Base-by-base conservation (phyloP, 2,888 invertebrate genomes). In the Incurvaria masculella region DNA sequence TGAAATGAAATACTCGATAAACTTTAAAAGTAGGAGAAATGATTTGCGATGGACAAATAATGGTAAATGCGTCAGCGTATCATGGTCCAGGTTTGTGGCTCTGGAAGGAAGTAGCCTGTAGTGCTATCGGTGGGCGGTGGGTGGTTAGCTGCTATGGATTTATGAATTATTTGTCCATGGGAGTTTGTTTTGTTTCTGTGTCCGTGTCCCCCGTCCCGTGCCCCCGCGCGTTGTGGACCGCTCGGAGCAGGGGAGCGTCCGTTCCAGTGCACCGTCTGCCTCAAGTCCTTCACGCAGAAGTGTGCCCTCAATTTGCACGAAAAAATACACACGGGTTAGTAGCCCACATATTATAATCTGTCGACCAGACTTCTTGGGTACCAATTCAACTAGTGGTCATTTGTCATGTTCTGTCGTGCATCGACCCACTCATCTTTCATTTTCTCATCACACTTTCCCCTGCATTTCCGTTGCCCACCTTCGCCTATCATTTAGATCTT, bases 221-320 rank as follows among this genome's bases (percentile, higher is more conserved):
- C 49, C 45, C 44, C 44, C 46, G 42, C 45, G 46, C 54, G 61
- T 61, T 56, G 69, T 33, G 67, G 70, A 69, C 70, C 72, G 47
- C 44, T 40, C 45, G 44, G 41, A 42, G 74, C 76, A 79, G 80
- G 80, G 69, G 80, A 80, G 78, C 79, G 80, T 66, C 81, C 81
- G 72, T 81, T 80, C 79, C 79, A 79, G 78, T 81, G 81, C 79
- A 76, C 75, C 78, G 79, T 78, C 79, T 81, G 81, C 78, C 79
- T 80, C 79, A 81, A 80, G 80, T 79, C 80, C 73, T 81, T 81
- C 79, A 81, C 80, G 72, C 80, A 80, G 79, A 80, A 80, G 79
- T 80, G 80, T 76, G 80, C 80, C 71, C 80, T 81, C 78, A 80
- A 80, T 75, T 80, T 81, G 78, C 81, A 81, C 79, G 79, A 80